Percentiles rank a stretch among this genome's conserved stretches.
Conservation (phyloP, 1,140 invertebrate genomes). For the Drosophila grimshawi region DNA sequence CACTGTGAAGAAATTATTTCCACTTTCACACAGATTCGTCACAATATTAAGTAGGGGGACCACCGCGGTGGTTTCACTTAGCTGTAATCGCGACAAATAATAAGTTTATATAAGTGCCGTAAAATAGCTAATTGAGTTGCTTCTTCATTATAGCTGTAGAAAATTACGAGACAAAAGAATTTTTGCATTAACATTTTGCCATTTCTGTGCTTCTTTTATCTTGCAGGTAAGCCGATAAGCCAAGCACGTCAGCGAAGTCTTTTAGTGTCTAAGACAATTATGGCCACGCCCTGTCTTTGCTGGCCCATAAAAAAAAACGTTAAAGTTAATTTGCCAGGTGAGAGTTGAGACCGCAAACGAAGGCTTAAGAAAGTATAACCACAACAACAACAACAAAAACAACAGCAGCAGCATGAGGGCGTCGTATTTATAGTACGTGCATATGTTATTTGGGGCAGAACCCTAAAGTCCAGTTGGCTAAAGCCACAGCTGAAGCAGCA, state of each 20-base stretch:
- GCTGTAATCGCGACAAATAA: slow-evolving; percentile 7
- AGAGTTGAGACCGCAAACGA: slow-evolving; percentile 38
- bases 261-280: slow-evolving; percentile 50
- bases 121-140: slow-evolving; percentile 34
- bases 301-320: slow-evolving; percentile 39
- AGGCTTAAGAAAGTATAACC: slow-evolving; percentile 14
- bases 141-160: neutral
- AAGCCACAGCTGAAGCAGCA: slow-evolving; percentile 11
- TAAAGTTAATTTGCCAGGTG: slow-evolving; percentile 52
- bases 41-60: neutral
- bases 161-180: neutral
- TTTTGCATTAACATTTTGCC: slow-evolving; percentile 36
- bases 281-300: slow-evolving; percentile 59
- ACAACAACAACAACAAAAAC: slow-evolving; percentile 14
- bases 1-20: slow-evolving; percentile 17
- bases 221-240: slow-evolving; percentile 42
- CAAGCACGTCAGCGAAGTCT: slow-evolving; percentile 12
- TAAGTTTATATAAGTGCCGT: neutral
- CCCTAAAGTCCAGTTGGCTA: slow-evolving; percentile 51
- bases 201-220: slow-evolving; percentile 1
- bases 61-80: slow-evolving; percentile 25
- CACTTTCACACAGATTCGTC: slow-evolving; percentile 59
- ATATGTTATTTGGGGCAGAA: slow-evolving; percentile 23
- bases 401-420: slow-evolving; percentile 28
- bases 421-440: slow-evolving; percentile 43